Evolutionary conservation across 2,888 invertebrate species (phyloP), one percentile per base, ranked within the genome.

Genomic region (Drosophila demipolita): DNA sequence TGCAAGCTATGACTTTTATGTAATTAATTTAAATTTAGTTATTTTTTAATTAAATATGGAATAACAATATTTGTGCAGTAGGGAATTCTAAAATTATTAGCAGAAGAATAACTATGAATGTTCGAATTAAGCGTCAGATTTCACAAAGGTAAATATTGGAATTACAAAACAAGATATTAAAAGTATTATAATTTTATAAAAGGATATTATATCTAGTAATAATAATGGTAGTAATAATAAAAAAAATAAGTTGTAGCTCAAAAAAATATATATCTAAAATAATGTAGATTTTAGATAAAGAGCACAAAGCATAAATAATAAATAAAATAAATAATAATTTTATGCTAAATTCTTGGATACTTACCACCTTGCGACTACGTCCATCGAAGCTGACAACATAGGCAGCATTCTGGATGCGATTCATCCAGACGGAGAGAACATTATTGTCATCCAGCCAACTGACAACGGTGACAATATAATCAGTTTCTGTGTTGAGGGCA

Each of bases 351-450:
- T 11, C 12, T 23, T 29, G 20, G n/a, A 2, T 45, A 75, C 83
- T 70, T 73, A 92, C 92, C 84, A 82, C 86, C 58, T 89, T 83
- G 0, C 92, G 83, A 11, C 78, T 77, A 26, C 92, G 91, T 38
- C 94, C 94, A 26, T 94, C 93, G 90, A 97, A 97, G 5, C 96
- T 92, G 15, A 95, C 94, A 66, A 96, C 92, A 62, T 95, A 93
- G 23, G 96, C 95, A 62, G 94, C 93, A 89, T 98, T 98, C 93
- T 99, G 99, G 33, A 96, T 95, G 62, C 99, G 94, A 93, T 98
- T 97, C 93, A 98, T 96, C 98, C 98, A 99, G 71, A 97, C 95
- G 17, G 98, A 95, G 11, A 96, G 95, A 17, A 98, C 94, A 17
- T 95, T 93, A 40, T 94, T 93, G 76, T 96, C 95, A 66, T 95